Evolutionary conservation across 2,797 vertebrate species (phyloP), one percentile per base, ranked within the genome.

Genomic region (Clamator glandarius): DNA sequence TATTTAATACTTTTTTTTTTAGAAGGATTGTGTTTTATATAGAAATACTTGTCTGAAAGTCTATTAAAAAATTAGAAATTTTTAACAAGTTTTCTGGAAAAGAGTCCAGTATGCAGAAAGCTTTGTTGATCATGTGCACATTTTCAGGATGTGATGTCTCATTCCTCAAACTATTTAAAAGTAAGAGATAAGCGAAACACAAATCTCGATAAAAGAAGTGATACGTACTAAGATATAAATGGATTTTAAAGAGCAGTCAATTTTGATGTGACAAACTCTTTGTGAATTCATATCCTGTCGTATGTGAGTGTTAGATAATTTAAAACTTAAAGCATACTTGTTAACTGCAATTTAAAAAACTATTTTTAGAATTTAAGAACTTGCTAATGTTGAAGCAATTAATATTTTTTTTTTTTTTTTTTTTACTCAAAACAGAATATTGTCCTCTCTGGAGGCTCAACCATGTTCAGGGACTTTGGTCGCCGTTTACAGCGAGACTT

Each of bases 381-480:
- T 35, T 33, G 21, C 2, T 92, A 6, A 33, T 59, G 14, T 17
- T 77, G 26, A 5, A 0, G 3, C 18, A 20, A 4, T n/a, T 89
- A 88, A 87, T 83, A 13, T 20, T 17, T 79, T 36, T 87, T 91
- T n/a, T n/a, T n/a, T n/a, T 3, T 89, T 16, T 79, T 36, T 87
- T 91, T 3, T 89, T 74, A 26, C 66, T 94, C 77, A 31, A 79
- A 95, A 57, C 96, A 99, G 99, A 99, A 99, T 97, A 98, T 99
- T 33, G 99, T 99, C 81, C 98, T 99, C 64, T 99, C 99, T 8
- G 99, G 99, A 84, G 99, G 99, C 57, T 99, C 99, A 97, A 99
- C 99, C 96, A 99, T 99, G 99, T 99, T 99, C 98, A 98, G 99
- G 95, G 99, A 99, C 97, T 99, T 99, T 1, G 99, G 99, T 79